Conservation (phyloP, 2,113 vertebrate species). For the Morone chrysops region DNA sequence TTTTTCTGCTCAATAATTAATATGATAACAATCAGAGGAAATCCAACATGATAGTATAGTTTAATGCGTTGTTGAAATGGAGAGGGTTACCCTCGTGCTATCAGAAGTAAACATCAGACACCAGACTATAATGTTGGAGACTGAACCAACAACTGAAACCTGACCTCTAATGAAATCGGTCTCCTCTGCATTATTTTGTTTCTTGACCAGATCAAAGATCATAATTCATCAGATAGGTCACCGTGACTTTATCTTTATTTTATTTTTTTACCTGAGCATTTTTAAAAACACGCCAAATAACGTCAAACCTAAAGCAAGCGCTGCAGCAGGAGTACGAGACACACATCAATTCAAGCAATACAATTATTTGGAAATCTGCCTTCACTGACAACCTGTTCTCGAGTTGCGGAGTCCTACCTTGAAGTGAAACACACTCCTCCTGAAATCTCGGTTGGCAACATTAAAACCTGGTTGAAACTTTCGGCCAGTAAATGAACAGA, state of each 20-base stretch:
- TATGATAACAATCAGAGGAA: background rate
- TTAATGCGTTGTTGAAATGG: background rate
- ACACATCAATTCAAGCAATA: background rate
- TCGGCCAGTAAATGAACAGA: slow-evolving; percentile 54
- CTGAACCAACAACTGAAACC: background rate
- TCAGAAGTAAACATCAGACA: background rate
- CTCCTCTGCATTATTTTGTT: background rate
- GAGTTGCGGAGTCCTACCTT: slow-evolving; percentile 79
- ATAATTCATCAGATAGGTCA: slow-evolving; percentile 8
- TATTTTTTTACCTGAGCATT: background rate
- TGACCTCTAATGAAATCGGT: background rate
- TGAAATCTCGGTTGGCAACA: slow-evolving; percentile 86
- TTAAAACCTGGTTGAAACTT: slow-evolving; percentile 76
- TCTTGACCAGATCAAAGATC: slow-evolving; percentile 1
- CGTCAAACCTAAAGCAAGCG: background rate
- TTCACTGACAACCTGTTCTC: slow-evolving; percentile 66
- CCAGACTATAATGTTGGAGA: background rate
- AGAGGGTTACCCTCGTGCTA: background rate
- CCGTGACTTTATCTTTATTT: slow-evolving; percentile 4
- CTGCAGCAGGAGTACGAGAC: background rate
- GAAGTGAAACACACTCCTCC: slow-evolving; percentile 87
- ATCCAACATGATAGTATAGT: background rate
- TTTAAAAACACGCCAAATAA: background rate
- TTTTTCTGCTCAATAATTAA: background rate
- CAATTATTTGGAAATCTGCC: background rate